Percentiles rank a stretch among this genome's conserved stretches.
Evolutionary conservation across 2,113 vertebrate genomes (phyloP).

Genomic region (Irena cyanogastra): DNA sequence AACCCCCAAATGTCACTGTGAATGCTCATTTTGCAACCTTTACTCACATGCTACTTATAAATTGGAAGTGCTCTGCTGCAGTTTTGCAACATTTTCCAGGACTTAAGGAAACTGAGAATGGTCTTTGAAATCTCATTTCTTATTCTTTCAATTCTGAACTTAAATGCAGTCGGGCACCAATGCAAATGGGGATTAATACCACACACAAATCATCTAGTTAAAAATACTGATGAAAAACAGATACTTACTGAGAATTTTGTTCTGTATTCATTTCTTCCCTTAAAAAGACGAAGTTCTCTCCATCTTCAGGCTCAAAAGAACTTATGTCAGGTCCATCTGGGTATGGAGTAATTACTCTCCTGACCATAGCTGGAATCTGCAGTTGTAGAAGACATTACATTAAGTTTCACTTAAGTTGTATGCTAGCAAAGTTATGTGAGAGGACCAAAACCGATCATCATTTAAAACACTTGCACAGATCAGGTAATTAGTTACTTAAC

Average conservation of each 20-base stretch:
- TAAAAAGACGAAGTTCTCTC: constrained; percentile 72
- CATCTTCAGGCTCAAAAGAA: constrained; percentile 78
- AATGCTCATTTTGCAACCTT: not conserved
- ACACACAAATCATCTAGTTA: not conserved
- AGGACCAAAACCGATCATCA: not conserved
- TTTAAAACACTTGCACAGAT: not conserved
- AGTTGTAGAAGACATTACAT: not conserved
- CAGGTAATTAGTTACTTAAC: not conserved
- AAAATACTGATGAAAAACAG: not conserved
- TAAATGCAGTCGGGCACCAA: not conserved
- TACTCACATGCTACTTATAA: not conserved
- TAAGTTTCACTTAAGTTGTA: not conserved
- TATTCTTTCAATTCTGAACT: not conserved
- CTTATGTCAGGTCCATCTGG: constrained; percentile 88
- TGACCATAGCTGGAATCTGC: constrained; percentile 94
- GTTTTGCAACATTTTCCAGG: not conserved
- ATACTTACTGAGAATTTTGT: constrained; percentile 69
- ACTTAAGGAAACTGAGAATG: not conserved
- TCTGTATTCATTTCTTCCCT: constrained; percentile 72
- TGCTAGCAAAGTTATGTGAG: not conserved
- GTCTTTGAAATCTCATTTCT: not conserved
- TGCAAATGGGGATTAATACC: not conserved
- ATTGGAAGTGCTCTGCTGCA: not conserved
- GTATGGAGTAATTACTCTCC: constrained; percentile 89
- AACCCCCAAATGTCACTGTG: not conserved